Evolutionary conservation across 2,888 invertebrate genomes (phyloP).

Genomic region (Siphlonurus alternatus): DNA sequence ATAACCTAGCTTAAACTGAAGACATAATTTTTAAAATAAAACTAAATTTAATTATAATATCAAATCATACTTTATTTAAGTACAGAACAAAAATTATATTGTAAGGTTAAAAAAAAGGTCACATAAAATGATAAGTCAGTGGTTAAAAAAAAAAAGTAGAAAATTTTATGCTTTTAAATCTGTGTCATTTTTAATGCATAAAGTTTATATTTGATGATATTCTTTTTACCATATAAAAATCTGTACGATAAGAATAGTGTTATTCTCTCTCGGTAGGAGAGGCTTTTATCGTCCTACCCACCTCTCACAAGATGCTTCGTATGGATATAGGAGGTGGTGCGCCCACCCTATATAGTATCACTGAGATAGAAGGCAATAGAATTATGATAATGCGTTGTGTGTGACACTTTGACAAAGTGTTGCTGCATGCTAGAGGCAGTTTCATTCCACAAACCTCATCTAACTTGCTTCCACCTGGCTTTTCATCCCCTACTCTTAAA

Average conservation of each 20-base stretch:
- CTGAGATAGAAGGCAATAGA: not conserved
- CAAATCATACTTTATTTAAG: no score
- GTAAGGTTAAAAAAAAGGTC: no score
- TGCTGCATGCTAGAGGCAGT: not conserved
- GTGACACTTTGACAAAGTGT: conserved; percentile 3
- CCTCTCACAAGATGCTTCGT: no score
- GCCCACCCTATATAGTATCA: not conserved
- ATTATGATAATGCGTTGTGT: conserved; percentile 1
- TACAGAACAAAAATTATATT: no score
- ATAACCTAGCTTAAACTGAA: no score
- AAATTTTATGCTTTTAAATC: not conserved
- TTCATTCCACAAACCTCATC: not conserved
- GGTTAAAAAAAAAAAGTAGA: not conserved
- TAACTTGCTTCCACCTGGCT: not conserved
- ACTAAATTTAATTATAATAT: no score
- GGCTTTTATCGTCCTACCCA: no score
- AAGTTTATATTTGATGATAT: not conserved
- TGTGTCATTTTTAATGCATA: not conserved
- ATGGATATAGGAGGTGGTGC: no score
- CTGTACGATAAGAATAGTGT: not conserved
- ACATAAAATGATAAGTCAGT: no score
- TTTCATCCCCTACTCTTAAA: not conserved
- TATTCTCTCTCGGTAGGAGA: not conserved
- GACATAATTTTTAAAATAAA: no score
- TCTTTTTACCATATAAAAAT: not conserved